A percentile compares a stretch with the other conserved stretches of the same genome.
phyloP scores from a whole-genome alignment of 2,113 vertebrate species.

The Ictalurus punctatus region DNA sequence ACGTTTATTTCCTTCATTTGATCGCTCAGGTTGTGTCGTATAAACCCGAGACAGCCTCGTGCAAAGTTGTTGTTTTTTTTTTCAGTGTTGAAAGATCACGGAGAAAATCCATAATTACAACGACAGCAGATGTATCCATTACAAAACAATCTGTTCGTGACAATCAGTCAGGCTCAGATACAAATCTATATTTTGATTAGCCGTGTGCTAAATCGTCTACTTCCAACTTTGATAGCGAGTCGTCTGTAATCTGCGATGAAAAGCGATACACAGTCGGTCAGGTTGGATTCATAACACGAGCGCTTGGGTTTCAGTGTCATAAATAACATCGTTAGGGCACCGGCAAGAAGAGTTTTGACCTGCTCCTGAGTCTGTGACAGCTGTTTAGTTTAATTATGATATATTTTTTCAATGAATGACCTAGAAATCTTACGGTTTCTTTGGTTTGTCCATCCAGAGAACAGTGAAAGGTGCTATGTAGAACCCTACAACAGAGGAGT shows the following conservation, averaged over 20 bases:
- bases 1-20: neutral
- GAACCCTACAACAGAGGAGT: neutral
- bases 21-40: slow-evolving; percentile 12
- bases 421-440: neutral
- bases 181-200: slow-evolving; percentile 76
- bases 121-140: slow-evolving; percentile 74
- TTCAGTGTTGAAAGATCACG: slow-evolving; percentile 47
- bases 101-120: slow-evolving; percentile 71
- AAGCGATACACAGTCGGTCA: slow-evolving; percentile 65
- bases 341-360: slow-evolving; percentile 56
- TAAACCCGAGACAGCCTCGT: slow-evolving; percentile 30
- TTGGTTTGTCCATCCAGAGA: neutral
- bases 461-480: neutral
- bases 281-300: slow-evolving; percentile 72
- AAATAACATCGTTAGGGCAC: slow-evolving; percentile 75
- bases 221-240: slow-evolving; percentile 71
- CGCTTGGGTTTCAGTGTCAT: slow-evolving; percentile 76
- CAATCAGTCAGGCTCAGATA: slow-evolving; percentile 73
- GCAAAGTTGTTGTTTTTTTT: slow-evolving; percentile 30
- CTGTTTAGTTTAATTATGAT: slow-evolving; percentile 59
- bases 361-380: slow-evolving; percentile 62
- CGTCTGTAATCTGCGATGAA: slow-evolving; percentile 65
- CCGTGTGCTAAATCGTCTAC: slow-evolving; percentile 74
- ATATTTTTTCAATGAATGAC: too few species aligned
- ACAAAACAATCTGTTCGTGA: slow-evolving; percentile 73